phyloP scores from a whole-genome alignment of 2,888 invertebrate genomes.

The Erebia palarica region DNA sequence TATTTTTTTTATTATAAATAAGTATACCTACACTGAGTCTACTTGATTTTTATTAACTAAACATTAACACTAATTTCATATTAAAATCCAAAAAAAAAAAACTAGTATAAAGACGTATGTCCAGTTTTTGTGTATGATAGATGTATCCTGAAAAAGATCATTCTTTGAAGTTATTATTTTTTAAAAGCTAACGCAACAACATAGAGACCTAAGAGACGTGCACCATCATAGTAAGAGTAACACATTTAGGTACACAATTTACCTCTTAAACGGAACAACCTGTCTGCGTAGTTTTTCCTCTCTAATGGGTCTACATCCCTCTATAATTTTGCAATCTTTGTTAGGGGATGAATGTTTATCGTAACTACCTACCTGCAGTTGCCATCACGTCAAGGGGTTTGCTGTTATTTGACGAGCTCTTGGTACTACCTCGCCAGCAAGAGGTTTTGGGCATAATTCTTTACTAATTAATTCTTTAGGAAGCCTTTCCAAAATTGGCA shows the following conservation, averaged over 20 bases:
- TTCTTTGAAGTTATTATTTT: too few relatives aligned
- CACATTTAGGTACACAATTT: slow-evolving; percentile 37
- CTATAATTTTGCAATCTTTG: slow-evolving; percentile 45
- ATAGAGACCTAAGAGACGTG: background rate
- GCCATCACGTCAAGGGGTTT: background rate
- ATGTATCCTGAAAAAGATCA: too few relatives aligned
- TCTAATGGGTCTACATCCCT: slow-evolving; percentile 39
- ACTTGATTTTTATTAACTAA: too few relatives aligned
- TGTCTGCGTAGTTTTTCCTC: slow-evolving; percentile 32
- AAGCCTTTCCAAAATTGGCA: background rate
- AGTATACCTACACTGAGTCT: too few relatives aligned
- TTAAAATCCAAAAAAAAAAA: too few relatives aligned
- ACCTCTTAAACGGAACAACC: slow-evolving; percentile 43
- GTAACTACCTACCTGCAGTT: slow-evolving; percentile 18
- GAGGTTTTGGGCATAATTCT: background rate
- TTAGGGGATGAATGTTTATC: slow-evolving; percentile 44
- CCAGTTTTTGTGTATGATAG: too few relatives aligned
- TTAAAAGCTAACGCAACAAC: background rate
- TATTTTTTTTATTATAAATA: too few relatives aligned
- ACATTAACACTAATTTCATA: too few relatives aligned
- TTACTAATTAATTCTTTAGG: background rate
- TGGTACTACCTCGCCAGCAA: background rate
- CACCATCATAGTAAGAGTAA: slow-evolving; percentile 22
- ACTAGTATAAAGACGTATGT: too few relatives aligned
- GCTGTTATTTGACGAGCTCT: background rate